These are phyloP conservation scores for Esox masquinongy DNA, from an alignment of 2,797 vertebrate species.

Conservation along the genomic window DNA sequence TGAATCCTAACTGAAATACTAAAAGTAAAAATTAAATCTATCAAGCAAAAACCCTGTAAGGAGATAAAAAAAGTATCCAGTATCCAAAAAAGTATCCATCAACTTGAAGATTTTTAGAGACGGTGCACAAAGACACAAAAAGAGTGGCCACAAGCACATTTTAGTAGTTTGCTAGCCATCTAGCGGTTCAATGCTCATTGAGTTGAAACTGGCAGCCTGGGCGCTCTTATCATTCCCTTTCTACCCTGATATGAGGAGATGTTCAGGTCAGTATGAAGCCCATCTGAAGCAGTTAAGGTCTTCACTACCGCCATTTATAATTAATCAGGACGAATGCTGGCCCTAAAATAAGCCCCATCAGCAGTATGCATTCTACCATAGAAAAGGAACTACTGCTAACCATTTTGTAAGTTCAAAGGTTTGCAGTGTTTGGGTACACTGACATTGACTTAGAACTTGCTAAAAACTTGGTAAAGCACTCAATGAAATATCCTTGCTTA, in stretches of 20 bases:
- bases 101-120: not conserved
- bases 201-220: conserved; percentile 30
- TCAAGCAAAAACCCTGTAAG: not conserved
- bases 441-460: not conserved
- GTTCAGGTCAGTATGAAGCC: conserved; percentile 28
- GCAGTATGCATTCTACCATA: not conserved
- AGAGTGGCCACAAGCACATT: conserved; percentile 13
- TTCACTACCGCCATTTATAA: conserved; percentile 25
- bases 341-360: conserved; percentile 21
- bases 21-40: not conserved
- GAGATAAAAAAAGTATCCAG: not conserved
- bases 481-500: not conserved
- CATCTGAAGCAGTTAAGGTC: conserved; percentile 27
- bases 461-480: not conserved
- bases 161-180: conserved; percentile 25
- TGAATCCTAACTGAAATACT: not conserved
- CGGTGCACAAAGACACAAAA: conserved; percentile 8
- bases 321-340: conserved; percentile 19
- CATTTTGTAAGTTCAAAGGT: conserved; percentile 2
- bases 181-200: conserved; percentile 17
- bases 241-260: conserved; percentile 20
- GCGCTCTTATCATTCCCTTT: conserved; percentile 28
- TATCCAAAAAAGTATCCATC: no score
- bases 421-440: not conserved
- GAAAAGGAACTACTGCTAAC: not conserved